These are phyloP conservation scores for Stictocephala bisonia DNA, from an alignment of 2,888 invertebrate species.

Conservation along the genomic window DNA sequence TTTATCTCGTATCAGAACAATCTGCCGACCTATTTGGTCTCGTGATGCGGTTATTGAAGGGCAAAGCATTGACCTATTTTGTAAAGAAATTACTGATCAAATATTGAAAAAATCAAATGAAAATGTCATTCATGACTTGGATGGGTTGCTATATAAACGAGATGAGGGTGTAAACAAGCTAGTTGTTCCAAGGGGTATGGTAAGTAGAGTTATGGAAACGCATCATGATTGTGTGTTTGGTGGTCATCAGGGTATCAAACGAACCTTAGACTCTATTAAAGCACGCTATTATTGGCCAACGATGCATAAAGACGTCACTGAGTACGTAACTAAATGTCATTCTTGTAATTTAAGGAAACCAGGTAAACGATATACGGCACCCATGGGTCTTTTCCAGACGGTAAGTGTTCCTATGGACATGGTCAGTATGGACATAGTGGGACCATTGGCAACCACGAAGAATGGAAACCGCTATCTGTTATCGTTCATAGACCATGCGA, in stretches of 20 bases:
- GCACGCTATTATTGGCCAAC: constrained; percentile 59
- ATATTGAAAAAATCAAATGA: neutral
- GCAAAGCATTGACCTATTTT: neutral
- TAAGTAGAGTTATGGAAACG: constrained; percentile 42
- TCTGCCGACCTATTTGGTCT: constrained; percentile 7
- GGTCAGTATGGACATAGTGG: constrained; percentile 61
- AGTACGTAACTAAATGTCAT: too few species aligned
- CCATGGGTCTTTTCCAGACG: constrained; percentile 61
- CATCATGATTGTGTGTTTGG: constrained; percentile 55
- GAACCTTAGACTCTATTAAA: constrained; percentile 56
- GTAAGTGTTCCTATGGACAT: constrained; percentile 56
- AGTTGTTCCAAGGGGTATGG: constrained; percentile 9
- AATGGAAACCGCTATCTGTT: constrained; percentile 61
- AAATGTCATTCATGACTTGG: neutral
- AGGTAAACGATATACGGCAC: constrained; percentile 53
- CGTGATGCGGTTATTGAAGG: neutral
- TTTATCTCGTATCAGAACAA: neutral
- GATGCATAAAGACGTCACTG: constrained; percentile 61
- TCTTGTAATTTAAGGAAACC: constrained; percentile 61
- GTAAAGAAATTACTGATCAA: neutral
- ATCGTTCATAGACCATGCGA: constrained; percentile 58
- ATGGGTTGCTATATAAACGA: neutral
- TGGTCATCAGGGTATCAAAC: constrained; percentile 59
- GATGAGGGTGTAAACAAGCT: neutral
- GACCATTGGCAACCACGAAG: constrained; percentile 59